These are phyloP conservation scores for Tylochromis polylepis DNA, from an alignment of 2,113 vertebrate species.

Conservation along the genomic window DNA sequence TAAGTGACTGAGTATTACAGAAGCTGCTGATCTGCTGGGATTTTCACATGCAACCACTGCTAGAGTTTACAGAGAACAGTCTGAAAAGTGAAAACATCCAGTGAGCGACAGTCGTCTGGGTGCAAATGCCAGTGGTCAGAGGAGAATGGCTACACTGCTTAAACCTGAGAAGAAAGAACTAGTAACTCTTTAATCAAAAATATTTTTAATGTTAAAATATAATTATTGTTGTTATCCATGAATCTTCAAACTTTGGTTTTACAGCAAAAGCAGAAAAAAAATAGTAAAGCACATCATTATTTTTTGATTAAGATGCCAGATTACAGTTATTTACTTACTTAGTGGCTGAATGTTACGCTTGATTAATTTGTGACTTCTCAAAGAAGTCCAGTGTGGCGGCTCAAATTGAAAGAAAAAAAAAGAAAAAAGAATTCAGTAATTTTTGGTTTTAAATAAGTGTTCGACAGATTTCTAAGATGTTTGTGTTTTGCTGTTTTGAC, in stretches of 20 bases:
- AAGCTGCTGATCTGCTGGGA: neutral
- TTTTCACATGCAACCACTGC: neutral
- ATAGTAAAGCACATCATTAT: neutral
- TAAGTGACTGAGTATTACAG: neutral
- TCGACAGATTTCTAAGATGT: neutral
- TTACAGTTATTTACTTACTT: neutral
- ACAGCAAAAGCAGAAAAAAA: neutral
- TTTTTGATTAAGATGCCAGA: neutral
- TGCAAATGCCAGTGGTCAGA: neutral
- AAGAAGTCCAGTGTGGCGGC: neutral
- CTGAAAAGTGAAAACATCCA: neutral
- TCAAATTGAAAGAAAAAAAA: neutral
- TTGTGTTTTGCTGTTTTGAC: neutral
- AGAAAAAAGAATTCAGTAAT: neutral
- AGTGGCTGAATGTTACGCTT: neutral
- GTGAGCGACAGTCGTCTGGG: neutral
- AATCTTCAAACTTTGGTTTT: neutral
- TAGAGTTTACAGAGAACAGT: neutral
- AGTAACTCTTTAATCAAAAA: neutral
- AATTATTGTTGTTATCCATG: neutral
- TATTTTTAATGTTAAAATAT: neutral
- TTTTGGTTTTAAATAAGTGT: neutral
- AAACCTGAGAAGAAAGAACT: neutral
- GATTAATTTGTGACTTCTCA: neutral
- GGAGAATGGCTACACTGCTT: neutral